Percentiles rank a stretch among this genome's conserved stretches.
Conservation (phyloP, 53 echinoderm and acorn worm species). For the Paracentrotus lividus region DNA sequence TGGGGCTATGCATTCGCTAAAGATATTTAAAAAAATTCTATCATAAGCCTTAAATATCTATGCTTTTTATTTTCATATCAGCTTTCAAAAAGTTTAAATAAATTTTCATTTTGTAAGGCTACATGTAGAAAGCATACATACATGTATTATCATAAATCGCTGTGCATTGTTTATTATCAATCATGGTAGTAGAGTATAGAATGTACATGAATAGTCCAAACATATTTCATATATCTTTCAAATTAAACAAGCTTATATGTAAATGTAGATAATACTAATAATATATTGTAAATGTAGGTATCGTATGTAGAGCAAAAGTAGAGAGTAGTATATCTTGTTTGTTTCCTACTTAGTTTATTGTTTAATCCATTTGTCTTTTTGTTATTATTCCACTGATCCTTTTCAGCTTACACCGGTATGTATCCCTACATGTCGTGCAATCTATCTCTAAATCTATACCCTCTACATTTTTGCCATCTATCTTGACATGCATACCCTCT, state of each 20-base stretch:
- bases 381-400: constrained; percentile 36
- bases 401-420: constrained; percentile 69
- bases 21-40: not conserved
- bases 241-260: not conserved
- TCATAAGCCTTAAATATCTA: not conserved
- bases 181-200: not conserved
- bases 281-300: not conserved
- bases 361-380: constrained; percentile 57
- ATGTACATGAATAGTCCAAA: no score
- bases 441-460: constrained; percentile 1
- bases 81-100: not conserved
- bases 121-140: no score
- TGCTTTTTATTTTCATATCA: not conserved
- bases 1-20: not conserved
- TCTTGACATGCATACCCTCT: not conserved
- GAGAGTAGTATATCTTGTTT: constrained; percentile 30
- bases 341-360: constrained; percentile 35
- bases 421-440: constrained; percentile 35
- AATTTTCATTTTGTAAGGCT: no score
- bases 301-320: not conserved
- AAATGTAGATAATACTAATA: constrained; percentile 21
- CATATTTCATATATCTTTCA: no score
- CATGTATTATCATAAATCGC: no score
- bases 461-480: constrained; percentile 28
- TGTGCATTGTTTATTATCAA: not conserved